These are phyloP conservation scores for Cebus imitator DNA, from an alignment of 2,113 vertebrate species.

Conservation along the genomic window DNA sequence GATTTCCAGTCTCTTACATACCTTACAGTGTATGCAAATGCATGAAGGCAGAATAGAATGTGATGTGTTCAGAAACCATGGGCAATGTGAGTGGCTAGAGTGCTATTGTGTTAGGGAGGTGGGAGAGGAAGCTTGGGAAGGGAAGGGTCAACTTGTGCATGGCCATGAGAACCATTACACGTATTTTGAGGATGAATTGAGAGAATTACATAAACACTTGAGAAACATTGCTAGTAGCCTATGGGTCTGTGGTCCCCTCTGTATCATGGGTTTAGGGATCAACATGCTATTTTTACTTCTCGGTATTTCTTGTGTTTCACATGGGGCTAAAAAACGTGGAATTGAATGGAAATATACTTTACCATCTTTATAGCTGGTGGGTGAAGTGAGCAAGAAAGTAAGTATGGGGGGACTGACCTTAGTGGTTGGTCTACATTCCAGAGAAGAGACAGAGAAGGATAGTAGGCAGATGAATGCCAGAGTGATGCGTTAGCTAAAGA, in stretches of 20 bases:
- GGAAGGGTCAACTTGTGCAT: background rate
- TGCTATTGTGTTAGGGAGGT: background rate
- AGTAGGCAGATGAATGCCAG: fast-evolving
- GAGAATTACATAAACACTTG: background rate
- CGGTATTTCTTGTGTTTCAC: background rate
- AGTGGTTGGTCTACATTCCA: background rate
- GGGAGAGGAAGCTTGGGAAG: background rate
- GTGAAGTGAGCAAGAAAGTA: background rate
- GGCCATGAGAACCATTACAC: fast-evolving
- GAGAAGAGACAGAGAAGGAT: background rate
- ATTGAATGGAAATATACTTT: background rate
- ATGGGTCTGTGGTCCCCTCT: background rate
- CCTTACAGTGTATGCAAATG: background rate
- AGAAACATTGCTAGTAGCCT: background rate
- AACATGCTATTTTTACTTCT: background rate
- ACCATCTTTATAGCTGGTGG: background rate
- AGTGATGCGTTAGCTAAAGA: background rate
- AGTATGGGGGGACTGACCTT: background rate
- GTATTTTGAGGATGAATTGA: background rate
- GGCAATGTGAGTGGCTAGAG: background rate
- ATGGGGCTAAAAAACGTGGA: background rate
- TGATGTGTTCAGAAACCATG: background rate
- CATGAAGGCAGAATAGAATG: background rate
- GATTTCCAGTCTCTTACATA: background rate
- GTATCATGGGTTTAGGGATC: background rate